Base-by-base conservation (phyloP, 1,140 invertebrate genomes). In the Monomorium pharaonis region DNA sequence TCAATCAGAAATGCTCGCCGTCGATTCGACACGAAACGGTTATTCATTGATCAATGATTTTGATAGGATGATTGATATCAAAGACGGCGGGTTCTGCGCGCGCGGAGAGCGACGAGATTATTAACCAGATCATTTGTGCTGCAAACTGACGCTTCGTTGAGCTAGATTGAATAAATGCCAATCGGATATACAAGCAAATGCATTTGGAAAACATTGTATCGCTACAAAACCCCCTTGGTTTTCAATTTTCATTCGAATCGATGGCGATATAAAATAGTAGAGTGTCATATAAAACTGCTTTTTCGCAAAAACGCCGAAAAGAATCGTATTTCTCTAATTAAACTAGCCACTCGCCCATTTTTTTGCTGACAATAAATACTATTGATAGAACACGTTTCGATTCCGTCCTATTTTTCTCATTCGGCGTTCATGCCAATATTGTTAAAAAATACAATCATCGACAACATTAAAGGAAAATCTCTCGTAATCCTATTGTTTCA, bases 31-130 rank as follows among this genome's bases (percentile, higher is more conserved):
- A 51, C 18, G 54, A 21, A n/a, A 33, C 18, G 27, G 24, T 81
- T n/a, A 72, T 72, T 83, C 74, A 83, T 83, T 33, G 51, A 83
- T 74, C 51, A 24, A 74, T 58, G 76, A 78, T 78, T 78, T 78
- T 49, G 60, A 67, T 49, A 63, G 44, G 21, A 54, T 74, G 78
- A 74, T 58, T 74, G 67, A 83, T 58, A 37, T 83, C 49, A 69
- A 69, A 80, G 63, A 69, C 16, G 77, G 42, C 16, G 47, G n/a
- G n/a, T n/a, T 30, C 24, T 37, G n/a, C 24, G 24, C 12, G 7
- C 6, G 42, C 44, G 33, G 1, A 7, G 21, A 14, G 24, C 37
- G 18, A 16, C 44, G 63, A 56, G 65, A 81, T 81, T 81, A 81
- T 70, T 74, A 62, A 74, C 37, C 37, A 44, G 51, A 83, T 83